Evolutionary conservation across 1,140 invertebrate genomes (phyloP), one percentile per base, ranked within the genome.

Genomic region (Ips typographus): DNA sequence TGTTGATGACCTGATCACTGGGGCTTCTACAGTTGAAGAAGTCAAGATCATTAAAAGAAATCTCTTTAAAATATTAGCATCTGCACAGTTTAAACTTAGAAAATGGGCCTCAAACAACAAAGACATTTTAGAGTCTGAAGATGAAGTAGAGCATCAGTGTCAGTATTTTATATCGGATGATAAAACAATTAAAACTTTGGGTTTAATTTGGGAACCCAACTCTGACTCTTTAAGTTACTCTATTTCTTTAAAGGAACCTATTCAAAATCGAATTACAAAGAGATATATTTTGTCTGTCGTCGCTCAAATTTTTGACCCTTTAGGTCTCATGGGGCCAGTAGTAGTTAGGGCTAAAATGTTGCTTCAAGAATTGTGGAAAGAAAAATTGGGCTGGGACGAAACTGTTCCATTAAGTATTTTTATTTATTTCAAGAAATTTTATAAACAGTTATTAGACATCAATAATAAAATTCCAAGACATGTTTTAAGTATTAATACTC

Each of bases 101-200:
- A 83, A 82, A 76, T 83, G 80, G 79, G 65, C 69, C 1, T 76
- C 76, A 0, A 81, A 80, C 60, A 40, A 58, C 39, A 38, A 39
- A 58, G 7, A 8, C 37, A 38, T 58, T 57, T 42, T 57, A 1
- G 58, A 61, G 22, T 3, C 40, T 40, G 40, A 43, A 42, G 1
- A 42, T 4, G 36, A 42, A n/a, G 22, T n/a, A 22, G 40, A 44
- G 44, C 4, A 3, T 39, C n/a, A 39, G 44, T 39, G 22, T 44
- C 43, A 44, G 40, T 42, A 61, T 61, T 61, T 61, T 61, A 42
- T 43, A 58, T 8, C 40, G 7, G 42, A 41, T 43, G 58, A 60
- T 42, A 8, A 60, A 42, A 40, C 8, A 8, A 42, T 22, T 38
- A 60, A 60, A 43, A 60, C 58, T 22, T n/a, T 41, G n/a, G 58